phyloP scores from a whole-genome alignment of 2,888 invertebrate genomes.

The Thymelicus acteon region DNA sequence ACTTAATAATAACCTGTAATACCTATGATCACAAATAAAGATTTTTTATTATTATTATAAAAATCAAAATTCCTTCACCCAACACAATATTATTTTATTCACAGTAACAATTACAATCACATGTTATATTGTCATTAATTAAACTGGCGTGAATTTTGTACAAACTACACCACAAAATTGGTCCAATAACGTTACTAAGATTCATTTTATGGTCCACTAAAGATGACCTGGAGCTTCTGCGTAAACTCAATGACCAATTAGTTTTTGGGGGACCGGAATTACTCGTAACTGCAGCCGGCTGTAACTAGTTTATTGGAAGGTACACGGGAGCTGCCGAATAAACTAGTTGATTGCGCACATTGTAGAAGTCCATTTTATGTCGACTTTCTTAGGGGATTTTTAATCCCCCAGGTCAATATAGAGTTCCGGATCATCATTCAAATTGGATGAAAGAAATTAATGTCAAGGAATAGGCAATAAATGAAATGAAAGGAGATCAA shows the following conservation, averaged over 20 bases:
- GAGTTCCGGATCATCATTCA: no score
- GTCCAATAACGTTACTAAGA: slow-evolving; percentile 1
- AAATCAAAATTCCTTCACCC: no score
- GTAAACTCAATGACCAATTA: slow-evolving; percentile 24
- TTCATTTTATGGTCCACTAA: slow-evolving; percentile 24
- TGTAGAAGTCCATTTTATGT: not conserved
- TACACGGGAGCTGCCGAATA: not conserved
- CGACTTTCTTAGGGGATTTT: not conserved
- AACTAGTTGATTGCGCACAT: not conserved
- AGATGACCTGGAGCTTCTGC: slow-evolving; percentile 18
- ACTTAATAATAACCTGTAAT: no score
- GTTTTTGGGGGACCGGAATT: slow-evolving; percentile 23
- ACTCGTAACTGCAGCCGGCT: slow-evolving; percentile 15
- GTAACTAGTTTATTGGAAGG: slow-evolving; percentile 25
- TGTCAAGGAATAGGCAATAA: no score
- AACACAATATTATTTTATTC: no score
- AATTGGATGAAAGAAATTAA: no score
- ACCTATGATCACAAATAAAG: no score
- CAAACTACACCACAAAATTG: not conserved
- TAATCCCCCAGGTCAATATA: not conserved
- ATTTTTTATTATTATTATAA: no score
- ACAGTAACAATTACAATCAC: no score
- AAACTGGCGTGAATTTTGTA: not conserved
- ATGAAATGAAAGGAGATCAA: no score
- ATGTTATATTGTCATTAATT: not conserved